Percentiles rank a stretch among this genome's conserved stretches.
Conservation (phyloP, 2,888 invertebrate genomes). For the Creontiades dilutus region DNA sequence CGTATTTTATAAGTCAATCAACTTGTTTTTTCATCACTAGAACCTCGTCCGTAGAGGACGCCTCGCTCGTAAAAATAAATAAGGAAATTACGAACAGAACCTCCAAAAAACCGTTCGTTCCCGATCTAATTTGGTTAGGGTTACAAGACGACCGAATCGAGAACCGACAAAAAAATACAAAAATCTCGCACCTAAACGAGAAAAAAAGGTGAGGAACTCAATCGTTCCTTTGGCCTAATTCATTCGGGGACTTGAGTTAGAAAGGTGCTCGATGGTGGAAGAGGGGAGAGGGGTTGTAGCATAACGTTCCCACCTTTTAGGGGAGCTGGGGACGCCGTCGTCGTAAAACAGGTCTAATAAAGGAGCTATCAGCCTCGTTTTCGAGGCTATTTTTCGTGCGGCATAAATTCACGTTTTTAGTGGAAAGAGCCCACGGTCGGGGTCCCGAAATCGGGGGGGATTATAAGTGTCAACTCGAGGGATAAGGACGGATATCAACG, state of each 20-base stretch:
- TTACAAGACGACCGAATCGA: too few species aligned
- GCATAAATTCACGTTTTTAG: constrained; percentile 61
- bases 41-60: too few species aligned
- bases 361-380: constrained; percentile 30
- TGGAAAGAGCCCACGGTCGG: background rate
- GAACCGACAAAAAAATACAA: background rate
- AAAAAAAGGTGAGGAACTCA: background rate
- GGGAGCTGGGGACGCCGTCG: constrained; percentile 5
- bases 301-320: constrained; percentile 59
- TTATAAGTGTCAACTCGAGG: constrained; percentile 65
- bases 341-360: constrained; percentile 69
- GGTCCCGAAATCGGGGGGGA: constrained; percentile 33
- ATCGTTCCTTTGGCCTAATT: background rate
- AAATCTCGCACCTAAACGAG: background rate
- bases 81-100: too few species aligned
- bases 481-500: constrained; percentile 42
- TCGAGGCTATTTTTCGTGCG: background rate
- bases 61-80: too few species aligned
- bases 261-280: too few species aligned
- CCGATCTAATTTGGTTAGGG: too few species aligned
- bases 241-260: background rate
- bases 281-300: too few species aligned
- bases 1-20: too few species aligned
- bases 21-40: too few species aligned
- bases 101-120: too few species aligned